Percentiles rank a stretch among this genome's conserved stretches.
Conservation (phyloP, 2,113 vertebrate species). For the Carassius gibelio region DNA sequence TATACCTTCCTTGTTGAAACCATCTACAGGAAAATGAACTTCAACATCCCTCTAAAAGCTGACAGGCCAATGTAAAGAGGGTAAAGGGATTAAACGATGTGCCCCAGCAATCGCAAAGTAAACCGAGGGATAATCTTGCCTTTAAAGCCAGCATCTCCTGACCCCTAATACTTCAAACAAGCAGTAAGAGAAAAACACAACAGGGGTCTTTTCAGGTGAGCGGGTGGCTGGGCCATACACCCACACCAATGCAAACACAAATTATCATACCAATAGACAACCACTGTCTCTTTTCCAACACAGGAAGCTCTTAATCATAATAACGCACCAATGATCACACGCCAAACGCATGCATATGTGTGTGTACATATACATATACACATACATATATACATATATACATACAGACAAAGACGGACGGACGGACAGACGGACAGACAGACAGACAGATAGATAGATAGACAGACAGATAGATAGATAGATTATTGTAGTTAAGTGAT, state of each 20-base stretch:
- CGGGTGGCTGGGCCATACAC: conserved; percentile 28
- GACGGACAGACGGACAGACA: neutral
- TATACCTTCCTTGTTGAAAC: neutral
- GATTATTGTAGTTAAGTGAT: neutral
- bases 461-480: no score
- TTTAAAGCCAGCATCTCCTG: conserved; percentile 59
- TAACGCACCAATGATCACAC: neutral
- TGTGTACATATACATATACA: neutral
- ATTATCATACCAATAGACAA: conserved; percentile 49
- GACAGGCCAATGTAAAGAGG: conserved; percentile 60
- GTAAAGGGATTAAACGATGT: conserved; percentile 68
- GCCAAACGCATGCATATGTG: neutral
- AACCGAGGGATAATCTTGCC: conserved; percentile 63
- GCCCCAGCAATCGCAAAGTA: conserved; percentile 51
- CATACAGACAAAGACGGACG: neutral
- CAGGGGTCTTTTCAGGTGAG: conserved; percentile 51
- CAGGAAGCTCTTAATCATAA: conserved; percentile 26
- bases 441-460: no score
- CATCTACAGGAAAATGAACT: conserved; percentile 5
- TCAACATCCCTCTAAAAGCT: conserved; percentile 47
- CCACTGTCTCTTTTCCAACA: conserved; percentile 28
- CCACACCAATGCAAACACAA: conserved; percentile 40
- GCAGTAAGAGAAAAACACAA: conserved; percentile 47
- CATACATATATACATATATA: neutral
- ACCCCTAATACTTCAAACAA: conserved; percentile 60